phyloP scores from a whole-genome alignment of 2,113 vertebrate genomes.

The Bubo bubo region DNA sequence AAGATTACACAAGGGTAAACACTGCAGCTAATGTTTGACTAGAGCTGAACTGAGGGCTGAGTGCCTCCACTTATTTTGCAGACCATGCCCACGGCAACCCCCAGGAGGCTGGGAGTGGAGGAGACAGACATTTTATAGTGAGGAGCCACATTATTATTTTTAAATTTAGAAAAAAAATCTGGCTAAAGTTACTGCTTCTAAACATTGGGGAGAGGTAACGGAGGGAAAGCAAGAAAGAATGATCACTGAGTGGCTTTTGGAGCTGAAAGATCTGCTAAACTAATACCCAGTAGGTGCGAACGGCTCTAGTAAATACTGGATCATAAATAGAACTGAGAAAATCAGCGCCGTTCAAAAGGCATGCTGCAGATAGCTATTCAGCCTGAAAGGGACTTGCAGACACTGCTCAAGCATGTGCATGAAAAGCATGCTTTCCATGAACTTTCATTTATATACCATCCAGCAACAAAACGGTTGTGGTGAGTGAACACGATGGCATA shows the following conservation, averaged over 20 bases:
- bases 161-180: constrained; percentile 42
- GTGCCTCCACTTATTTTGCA: constrained; percentile 69
- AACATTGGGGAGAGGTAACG: background rate
- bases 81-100: constrained; percentile 64
- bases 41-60: constrained; percentile 63
- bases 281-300: constrained; percentile 8
- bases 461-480: rapidly evolving
- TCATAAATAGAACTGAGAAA: constrained; percentile 20
- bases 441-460: background rate
- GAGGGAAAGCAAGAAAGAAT: background rate
- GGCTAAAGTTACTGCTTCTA: constrained; percentile 19
- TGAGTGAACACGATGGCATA: background rate
- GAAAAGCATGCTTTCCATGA: rapidly evolving
- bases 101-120: constrained; percentile 56
- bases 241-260: background rate
- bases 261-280: constrained; percentile 23
- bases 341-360: background rate
- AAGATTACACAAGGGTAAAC: constrained; percentile 79
- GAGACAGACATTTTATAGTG: constrained; percentile 64
- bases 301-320: constrained; percentile 42
- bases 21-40: constrained; percentile 75
- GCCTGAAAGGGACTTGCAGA: background rate
- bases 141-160: constrained; percentile 69
- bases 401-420: background rate
- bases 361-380: background rate